These are phyloP conservation scores for Liodrosophila aerea DNA, from an alignment of 2,888 invertebrate species.

Conservation along the genomic window DNA sequence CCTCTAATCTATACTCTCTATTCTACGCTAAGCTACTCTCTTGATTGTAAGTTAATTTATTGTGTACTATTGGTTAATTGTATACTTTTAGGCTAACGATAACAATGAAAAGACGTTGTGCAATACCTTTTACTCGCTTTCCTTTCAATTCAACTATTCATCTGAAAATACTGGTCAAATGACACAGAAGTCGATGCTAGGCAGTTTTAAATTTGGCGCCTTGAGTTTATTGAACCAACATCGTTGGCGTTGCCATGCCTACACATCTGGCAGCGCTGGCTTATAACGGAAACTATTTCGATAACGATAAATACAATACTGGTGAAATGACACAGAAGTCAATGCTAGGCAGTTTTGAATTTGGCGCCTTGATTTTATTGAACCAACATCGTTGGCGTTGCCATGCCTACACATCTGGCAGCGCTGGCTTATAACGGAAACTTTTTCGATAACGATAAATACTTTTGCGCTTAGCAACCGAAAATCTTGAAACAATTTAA, in stretches of 20 bases:
- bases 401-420: conserved; percentile 32
- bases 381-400: conserved; percentile 24
- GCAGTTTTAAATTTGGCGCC: conserved; percentile 7
- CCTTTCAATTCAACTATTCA: too few species aligned
- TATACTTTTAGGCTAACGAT: conserved; percentile 25
- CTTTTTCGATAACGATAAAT: conserved; percentile 29
- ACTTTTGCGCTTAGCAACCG: conserved; percentile 45
- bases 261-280: conserved; percentile 28
- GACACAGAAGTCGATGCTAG: too few species aligned
- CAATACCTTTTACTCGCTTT: conserved; percentile 37
- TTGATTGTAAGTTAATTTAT: conserved; percentile 65
- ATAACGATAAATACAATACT: conserved; percentile 23
- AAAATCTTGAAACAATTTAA: conserved; percentile 29
- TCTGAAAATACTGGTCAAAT: too few species aligned
- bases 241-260: conserved; percentile 25
- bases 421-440: conserved; percentile 1
- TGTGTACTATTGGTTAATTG: conserved; percentile 41
- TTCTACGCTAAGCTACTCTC: conserved; percentile 16
- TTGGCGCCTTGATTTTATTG: conserved; percentile 9
- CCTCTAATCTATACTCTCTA: conserved; percentile 15
- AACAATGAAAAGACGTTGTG: conserved; percentile 45
- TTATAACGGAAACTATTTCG: conserved; percentile 1
- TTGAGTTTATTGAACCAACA: conserved; percentile 24
- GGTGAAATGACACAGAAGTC: too few species aligned
- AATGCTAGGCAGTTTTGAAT: neutral